A percentile compares a stretch with the other conserved stretches of the same genome.
Conservation (phyloP, 2,888 invertebrate genomes). For the Acrobasis suavella region DNA sequence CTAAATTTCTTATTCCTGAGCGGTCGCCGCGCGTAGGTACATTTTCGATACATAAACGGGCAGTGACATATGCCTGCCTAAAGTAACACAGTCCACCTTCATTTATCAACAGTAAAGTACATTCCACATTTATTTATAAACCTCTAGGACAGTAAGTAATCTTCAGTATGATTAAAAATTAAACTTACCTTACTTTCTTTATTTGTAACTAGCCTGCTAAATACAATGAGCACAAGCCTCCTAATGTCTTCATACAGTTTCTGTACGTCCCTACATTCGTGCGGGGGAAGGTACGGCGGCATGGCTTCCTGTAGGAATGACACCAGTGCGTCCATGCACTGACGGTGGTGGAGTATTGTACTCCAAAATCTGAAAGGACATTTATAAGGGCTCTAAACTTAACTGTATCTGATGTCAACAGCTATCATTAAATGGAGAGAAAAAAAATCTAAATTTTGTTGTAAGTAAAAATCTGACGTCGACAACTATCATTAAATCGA, state of each 20-base stretch:
- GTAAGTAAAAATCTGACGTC: too few species aligned
- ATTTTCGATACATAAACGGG: too few species aligned
- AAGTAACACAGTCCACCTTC: too few species aligned
- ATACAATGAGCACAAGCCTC: slow-evolving; percentile 86
- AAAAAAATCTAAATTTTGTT: too few species aligned
- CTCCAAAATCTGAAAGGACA: slow-evolving; percentile 85
- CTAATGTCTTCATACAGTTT: slow-evolving; percentile 83
- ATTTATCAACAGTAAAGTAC: too few species aligned
- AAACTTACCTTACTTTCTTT: slow-evolving; percentile 86
- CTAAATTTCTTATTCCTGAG: too few species aligned
- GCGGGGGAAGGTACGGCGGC: slow-evolving; percentile 84
- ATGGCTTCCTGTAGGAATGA: slow-evolving; percentile 89
- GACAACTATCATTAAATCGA: background rate
- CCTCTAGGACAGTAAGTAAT: too few species aligned
- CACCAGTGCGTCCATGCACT: slow-evolving; percentile 84
- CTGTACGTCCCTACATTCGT: slow-evolving; percentile 63
- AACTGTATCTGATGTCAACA: background rate
- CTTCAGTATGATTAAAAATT: too few species aligned
- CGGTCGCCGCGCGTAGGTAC: too few species aligned
- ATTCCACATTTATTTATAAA: too few species aligned
- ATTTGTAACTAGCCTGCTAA: slow-evolving; percentile 89
- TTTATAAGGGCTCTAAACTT: background rate
- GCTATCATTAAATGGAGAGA: too few species aligned
- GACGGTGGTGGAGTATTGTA: slow-evolving; percentile 84
- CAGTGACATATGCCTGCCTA: too few species aligned